Evolutionary conservation across 2,113 vertebrate genomes (phyloP).

Genomic region (Tapirus terrestris): DNA sequence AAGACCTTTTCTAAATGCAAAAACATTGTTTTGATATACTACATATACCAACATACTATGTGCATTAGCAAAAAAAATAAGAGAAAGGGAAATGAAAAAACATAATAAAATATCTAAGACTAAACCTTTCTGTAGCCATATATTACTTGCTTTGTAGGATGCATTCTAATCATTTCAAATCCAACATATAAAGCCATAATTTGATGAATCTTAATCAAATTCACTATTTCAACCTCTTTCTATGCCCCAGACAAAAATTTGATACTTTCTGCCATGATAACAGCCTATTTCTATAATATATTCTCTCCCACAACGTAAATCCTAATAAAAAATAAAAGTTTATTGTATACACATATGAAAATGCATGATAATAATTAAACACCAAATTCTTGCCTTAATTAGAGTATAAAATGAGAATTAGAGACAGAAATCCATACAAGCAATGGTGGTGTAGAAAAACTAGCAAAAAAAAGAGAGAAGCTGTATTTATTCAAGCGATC

Average conservation of each 20-base stretch:
- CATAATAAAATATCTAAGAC: neutral
- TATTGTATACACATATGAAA: neutral
- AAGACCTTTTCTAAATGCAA: neutral
- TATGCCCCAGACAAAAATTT: neutral
- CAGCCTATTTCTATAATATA: neutral
- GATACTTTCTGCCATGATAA: neutral
- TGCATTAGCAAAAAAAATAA: neutral
- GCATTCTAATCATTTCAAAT: neutral
- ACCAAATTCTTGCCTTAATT: neutral
- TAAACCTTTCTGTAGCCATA: neutral
- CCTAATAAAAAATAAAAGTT: neutral
- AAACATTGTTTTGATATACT: neutral
- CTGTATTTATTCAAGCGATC: neutral
- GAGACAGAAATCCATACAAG: neutral
- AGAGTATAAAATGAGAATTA: neutral
- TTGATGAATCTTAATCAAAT: neutral
- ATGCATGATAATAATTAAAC: neutral
- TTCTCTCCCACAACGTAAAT: neutral
- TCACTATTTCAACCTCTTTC: neutral
- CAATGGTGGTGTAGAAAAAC: neutral
- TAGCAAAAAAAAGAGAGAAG: neutral
- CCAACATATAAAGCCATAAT: neutral
- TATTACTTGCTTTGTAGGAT: neutral
- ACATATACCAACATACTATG: neutral
- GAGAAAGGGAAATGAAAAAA: neutral